Conservation (phyloP, 2,797 vertebrate species). For the Catostomus latipinnis region DNA sequence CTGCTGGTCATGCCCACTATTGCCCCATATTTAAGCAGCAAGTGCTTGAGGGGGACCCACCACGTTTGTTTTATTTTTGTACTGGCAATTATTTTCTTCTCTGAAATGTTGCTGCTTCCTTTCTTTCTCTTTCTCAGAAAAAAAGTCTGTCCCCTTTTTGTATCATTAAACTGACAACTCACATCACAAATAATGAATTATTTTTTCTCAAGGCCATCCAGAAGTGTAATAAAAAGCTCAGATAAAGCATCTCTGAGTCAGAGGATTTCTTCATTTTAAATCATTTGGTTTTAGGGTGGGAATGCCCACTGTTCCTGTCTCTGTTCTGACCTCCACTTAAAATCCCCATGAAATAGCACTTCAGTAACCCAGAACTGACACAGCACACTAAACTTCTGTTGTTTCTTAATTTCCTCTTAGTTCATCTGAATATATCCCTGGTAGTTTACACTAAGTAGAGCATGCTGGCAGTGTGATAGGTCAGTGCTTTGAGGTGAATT, state of each 20-base stretch:
- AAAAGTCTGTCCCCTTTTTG: not conserved
- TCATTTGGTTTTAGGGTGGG: slow-evolving; percentile 21
- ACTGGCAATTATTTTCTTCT: not conserved
- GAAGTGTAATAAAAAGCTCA: slow-evolving; percentile 2
- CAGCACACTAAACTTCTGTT: not conserved
- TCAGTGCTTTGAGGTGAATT: slow-evolving; percentile 37
- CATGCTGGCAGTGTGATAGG: slow-evolving; percentile 24
- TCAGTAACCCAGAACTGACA: not conserved
- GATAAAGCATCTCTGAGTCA: slow-evolving; percentile 5
- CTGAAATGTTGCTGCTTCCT: too few species aligned
- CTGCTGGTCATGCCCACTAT: too few species aligned
- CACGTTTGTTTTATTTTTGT: too few species aligned
- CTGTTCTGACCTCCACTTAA: not conserved
- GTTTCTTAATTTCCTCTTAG: not conserved
- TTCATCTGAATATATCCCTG: not conserved
- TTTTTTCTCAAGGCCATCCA: not conserved
- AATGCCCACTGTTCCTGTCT: slow-evolving; percentile 18
- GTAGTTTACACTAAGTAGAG: slow-evolving; percentile 37
- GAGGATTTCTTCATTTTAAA: slow-evolving; percentile 17
- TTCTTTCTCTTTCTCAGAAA: not conserved
- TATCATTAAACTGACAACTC: slow-evolving; percentile 28
- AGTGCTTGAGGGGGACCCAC: too few species aligned
- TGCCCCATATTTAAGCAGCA: too few species aligned
- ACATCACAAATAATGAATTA: slow-evolving; percentile 1
- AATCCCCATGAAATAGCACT: not conserved